Evolutionary conservation across 2,797 vertebrate species (phyloP).

Genomic region (Rhinogobio ventralis): DNA sequence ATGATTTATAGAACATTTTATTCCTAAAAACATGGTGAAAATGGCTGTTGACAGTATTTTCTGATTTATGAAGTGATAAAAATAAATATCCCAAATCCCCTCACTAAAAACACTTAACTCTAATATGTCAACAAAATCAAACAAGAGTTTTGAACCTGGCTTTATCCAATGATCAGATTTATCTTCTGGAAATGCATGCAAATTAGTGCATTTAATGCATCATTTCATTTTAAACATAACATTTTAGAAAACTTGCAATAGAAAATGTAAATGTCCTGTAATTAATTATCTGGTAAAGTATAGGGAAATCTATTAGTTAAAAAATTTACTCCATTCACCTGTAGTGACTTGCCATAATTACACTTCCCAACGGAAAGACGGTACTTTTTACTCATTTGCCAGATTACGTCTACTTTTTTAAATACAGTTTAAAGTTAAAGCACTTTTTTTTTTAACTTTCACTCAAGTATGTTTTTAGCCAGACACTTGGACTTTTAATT

Average conservation of each 20-base stretch:
- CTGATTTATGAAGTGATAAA: too few species aligned
- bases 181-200: neutral
- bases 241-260: neutral
- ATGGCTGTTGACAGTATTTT: too few species aligned
- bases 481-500: too few species aligned
- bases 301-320: too few species aligned
- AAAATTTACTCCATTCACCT: neutral
- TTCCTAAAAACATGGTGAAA: too few species aligned
- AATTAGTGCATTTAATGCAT: neutral
- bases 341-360: neutral
- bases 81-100: too few species aligned
- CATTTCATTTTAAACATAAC: neutral
- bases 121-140: neutral
- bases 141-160: neutral
- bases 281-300: neutral
- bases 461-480: neutral
- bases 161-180: neutral
- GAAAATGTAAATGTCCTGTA: neutral
- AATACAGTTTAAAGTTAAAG: too few species aligned
- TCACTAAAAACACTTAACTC: neutral
- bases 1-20: too few species aligned
- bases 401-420: neutral
- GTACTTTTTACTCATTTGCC: neutral
- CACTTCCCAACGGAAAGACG: neutral
- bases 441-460: neutral